Base-by-base conservation (phyloP, 2,888 invertebrate species). In the Reticulitermes lucifugus region DNA sequence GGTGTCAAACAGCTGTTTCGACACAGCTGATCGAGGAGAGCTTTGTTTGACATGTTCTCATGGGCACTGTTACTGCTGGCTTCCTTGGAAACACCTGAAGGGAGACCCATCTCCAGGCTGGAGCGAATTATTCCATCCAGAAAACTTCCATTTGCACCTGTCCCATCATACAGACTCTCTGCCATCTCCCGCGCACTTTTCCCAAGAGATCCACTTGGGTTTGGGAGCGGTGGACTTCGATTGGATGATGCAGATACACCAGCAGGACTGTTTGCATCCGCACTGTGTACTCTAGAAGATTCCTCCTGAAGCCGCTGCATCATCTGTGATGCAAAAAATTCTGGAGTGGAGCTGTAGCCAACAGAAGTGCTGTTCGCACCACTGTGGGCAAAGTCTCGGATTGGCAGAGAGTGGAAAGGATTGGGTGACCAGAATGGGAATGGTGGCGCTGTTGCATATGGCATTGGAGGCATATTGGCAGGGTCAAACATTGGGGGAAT, bases 101-200 rank as follows among this genome's bases (percentile, higher is more conserved):
- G 86, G n/a, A 94, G 94, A 9, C 94, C 94, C 60, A 94, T 93
- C 90, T 96, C 96, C 87, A 97, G 92, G 88, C 95, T 96, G 88
- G 96, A 96, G 88, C 96, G 92, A 88, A 97, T 97, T 88, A 97
- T 96, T 83, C 96, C 96, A 89, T 97, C 96, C 83, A 96, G 92
- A 90, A 96, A 96, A 89, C 94, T 92, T n/a, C 96, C 96, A 87
- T 96, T 96, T 87, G 95, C 94, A 7, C 92, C 93, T 77, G 93
- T 91, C 29, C 92, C 93, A 90, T 95, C 93, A 92, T 96, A 93
- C 82, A 94, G 90, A 83, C 93, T 94, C 89, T 95, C 95, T 55
- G 94, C 93, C 88, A 94, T 92, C 88, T 95, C 94, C 80, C 94
- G 91, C 21, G 92, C 91, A 77, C 90, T 91, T 88, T 93, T 93